Conservation (phyloP, 2,113 vertebrate species). For the Ammodramus savannarum region DNA sequence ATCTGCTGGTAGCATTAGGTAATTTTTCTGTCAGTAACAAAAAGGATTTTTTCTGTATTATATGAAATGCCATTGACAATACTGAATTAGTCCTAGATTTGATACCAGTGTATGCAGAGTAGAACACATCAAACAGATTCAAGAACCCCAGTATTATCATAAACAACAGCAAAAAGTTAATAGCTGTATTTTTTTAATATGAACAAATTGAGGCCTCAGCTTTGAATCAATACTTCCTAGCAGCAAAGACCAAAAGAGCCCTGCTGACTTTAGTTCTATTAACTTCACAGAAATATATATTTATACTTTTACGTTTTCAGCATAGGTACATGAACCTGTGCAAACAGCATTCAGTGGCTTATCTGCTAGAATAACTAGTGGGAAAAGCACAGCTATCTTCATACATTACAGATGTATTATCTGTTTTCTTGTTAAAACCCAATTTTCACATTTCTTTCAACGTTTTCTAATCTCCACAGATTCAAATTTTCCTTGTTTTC, state of each 20-base stretch:
- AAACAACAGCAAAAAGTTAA: neutral
- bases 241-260: neutral
- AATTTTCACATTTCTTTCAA: neutral
- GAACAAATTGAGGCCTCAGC: neutral
- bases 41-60: neutral
- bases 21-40: neutral
- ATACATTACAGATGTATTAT: neutral
- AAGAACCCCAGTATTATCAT: neutral
- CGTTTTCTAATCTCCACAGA: neutral
- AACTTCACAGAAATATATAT: neutral
- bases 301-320: neutral
- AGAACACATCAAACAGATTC: neutral
- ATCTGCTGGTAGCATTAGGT: neutral
- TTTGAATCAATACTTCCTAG: neutral
- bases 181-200: neutral
- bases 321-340: neutral
- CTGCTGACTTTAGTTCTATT: neutral
- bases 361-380: neutral
- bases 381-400: neutral
- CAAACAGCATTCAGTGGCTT: neutral
- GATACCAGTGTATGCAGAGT: neutral
- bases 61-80: neutral
- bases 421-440: neutral
- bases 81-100: neutral
- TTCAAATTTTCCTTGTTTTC: neutral